phyloP scores from a whole-genome alignment of 2,113 vertebrate species.

The Budorcas taxicolor region DNA sequence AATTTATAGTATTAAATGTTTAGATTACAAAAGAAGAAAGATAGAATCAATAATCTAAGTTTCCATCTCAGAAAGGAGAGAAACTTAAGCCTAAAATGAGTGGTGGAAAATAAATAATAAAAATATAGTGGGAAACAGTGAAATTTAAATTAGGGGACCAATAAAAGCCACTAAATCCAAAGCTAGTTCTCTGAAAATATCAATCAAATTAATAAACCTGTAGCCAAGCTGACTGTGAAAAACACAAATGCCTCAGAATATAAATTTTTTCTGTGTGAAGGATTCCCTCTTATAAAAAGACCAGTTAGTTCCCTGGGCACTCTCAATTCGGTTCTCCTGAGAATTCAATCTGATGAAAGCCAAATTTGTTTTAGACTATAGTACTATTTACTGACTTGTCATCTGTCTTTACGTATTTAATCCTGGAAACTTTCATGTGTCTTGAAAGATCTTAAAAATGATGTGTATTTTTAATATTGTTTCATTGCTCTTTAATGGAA shows the following conservation, averaged over 20 bases:
- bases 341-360: not conserved
- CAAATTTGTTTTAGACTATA: not conserved
- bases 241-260: not conserved
- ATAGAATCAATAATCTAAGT: not conserved
- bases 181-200: not conserved
- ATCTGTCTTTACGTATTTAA: not conserved
- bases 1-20: not conserved
- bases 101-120: not conserved
- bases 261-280: not conserved
- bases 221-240: not conserved
- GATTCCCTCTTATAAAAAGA: not conserved
- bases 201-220: not conserved
- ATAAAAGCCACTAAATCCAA: not conserved
- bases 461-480: not conserved
- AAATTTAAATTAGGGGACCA: not conserved
- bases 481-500: not conserved
- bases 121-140: not conserved
- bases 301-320: not conserved
- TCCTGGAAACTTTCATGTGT: not conserved
- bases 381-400: not conserved
- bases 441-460: not conserved
- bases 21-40: not conserved
- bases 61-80: not conserved
- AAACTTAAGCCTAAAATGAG: not conserved
- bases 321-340: not conserved